Percentiles rank a stretch among this genome's conserved stretches.
These are phyloP conservation scores for Lepas anatifera DNA, from an alignment of 2,888 invertebrate species.

Conservation along the genomic window DNA sequence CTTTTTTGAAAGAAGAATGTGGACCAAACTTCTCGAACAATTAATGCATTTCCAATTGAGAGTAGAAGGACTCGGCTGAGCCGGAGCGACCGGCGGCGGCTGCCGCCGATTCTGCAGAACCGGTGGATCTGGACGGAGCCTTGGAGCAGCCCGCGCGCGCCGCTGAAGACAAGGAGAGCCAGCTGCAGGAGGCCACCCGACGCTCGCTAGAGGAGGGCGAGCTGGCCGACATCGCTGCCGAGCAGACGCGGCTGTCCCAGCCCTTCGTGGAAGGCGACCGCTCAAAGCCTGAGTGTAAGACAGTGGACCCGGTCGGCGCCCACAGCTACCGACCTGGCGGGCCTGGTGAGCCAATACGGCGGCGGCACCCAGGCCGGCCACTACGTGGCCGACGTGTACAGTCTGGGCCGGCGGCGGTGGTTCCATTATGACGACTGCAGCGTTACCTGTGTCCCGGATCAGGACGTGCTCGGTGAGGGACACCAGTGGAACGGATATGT, in stretches of 20 bases:
- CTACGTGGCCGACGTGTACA: conserved; percentile 24
- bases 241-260: background rate
- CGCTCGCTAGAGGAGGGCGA: no score
- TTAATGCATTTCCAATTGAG: no score
- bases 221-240: no score
- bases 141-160: no score
- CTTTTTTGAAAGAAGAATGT: no score
- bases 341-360: conserved; percentile 24
- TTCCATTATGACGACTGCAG: conserved; percentile 25
- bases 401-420: conserved; percentile 20
- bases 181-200: no score
- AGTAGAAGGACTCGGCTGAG: no score
- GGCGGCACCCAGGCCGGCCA: conserved; percentile 23
- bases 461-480: conserved; percentile 20
- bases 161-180: no score
- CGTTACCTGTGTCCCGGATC: conserved; percentile 19
- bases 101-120: no score
- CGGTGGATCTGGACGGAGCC: no score
- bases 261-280: background rate
- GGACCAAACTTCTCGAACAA: no score
- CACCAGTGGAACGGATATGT: conserved; percentile 25
- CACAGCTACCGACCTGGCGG: conserved; percentile 23
- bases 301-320: conserved; percentile 4
- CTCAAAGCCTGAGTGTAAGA: background rate
- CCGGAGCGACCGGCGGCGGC: no score